Percentiles rank a stretch among this genome's conserved stretches.
These are phyloP conservation scores for Drosophila eugracilis DNA, from an alignment of 1,140 invertebrate species.

Conservation along the genomic window DNA sequence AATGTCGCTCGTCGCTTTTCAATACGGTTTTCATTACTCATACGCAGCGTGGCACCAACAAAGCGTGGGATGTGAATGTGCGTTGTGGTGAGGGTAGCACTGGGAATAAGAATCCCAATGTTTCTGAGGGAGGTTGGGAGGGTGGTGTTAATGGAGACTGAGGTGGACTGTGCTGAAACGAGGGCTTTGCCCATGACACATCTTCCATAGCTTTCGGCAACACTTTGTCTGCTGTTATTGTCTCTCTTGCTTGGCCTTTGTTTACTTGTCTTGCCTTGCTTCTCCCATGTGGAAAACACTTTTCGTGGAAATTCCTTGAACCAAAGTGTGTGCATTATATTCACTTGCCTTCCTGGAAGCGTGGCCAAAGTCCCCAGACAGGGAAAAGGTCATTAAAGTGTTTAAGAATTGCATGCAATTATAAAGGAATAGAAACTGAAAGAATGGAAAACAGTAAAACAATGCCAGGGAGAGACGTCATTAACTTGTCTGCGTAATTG, in stretches of 20 bases:
- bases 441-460: conserved; percentile 22
- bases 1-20: conserved; percentile 72
- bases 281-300: conserved; percentile 30
- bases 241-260: conserved; percentile 3
- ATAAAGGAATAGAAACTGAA: conserved; percentile 24
- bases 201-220: conserved; percentile 37
- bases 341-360: conserved; percentile 36
- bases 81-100: not conserved
- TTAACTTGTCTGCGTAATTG: conserved; percentile 56
- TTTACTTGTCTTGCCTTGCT: conserved; percentile 10
- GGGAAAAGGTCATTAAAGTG: conserved; percentile 31
- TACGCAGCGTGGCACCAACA: conserved; percentile 59
- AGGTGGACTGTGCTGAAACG: conserved; percentile 21
- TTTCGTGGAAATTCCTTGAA: conserved; percentile 47
- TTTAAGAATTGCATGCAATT: conserved; percentile 39
- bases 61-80: conserved; percentile 55
- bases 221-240: conserved; percentile 55
- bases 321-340: conserved; percentile 7
- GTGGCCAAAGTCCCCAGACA: conserved; percentile 6
- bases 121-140: too few species aligned
- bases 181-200: conserved; percentile 56
- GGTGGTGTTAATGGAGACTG: conserved; percentile 9
- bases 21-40: conserved; percentile 71
- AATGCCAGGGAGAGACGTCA: conserved; percentile 26
- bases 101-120: not conserved